phyloP scores from a whole-genome alignment of 2,113 vertebrate genomes.

The Centropus bengalensis region DNA sequence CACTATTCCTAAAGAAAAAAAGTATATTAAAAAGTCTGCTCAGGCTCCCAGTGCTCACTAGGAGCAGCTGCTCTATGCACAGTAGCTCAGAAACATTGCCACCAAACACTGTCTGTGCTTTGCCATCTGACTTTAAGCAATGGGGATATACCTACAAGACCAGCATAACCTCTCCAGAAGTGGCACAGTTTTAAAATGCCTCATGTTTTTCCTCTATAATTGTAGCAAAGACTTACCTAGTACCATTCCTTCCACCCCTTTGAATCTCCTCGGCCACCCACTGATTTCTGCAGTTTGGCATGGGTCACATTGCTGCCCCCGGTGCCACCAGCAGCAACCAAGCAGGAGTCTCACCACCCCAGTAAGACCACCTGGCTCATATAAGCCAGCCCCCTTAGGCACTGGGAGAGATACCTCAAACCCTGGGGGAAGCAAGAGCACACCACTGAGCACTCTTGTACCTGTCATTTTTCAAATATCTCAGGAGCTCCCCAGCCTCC shows the following conservation, averaged over 20 bases:
- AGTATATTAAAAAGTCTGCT: not conserved
- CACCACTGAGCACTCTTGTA: not conserved
- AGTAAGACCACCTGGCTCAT: not conserved
- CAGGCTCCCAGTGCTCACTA: not conserved
- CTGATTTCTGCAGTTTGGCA: rapidly evolving
- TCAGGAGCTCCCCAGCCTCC: not conserved
- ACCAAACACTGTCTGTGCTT: not conserved
- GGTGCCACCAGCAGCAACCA: rapidly evolving
- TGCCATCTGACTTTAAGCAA: not conserved
- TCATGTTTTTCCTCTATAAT: not conserved
- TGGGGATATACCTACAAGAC: not conserved
- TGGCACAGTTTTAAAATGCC: not conserved
- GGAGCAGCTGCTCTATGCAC: not conserved
- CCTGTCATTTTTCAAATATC: not conserved
- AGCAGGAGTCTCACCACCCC: not conserved
- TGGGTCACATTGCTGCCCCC: rapidly evolving
- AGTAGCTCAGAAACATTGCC: not conserved
- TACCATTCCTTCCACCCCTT: not conserved
- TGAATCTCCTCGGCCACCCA: not conserved
- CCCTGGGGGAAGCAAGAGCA: not conserved
- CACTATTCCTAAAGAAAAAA: not conserved
- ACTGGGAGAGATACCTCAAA: not conserved
- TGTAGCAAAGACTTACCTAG: not conserved
- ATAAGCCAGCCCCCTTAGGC: not conserved
- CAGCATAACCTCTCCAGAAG: not conserved